These are phyloP conservation scores for Andrena camellia DNA, from an alignment of 2,888 invertebrate genomes.

Conservation along the genomic window DNA sequence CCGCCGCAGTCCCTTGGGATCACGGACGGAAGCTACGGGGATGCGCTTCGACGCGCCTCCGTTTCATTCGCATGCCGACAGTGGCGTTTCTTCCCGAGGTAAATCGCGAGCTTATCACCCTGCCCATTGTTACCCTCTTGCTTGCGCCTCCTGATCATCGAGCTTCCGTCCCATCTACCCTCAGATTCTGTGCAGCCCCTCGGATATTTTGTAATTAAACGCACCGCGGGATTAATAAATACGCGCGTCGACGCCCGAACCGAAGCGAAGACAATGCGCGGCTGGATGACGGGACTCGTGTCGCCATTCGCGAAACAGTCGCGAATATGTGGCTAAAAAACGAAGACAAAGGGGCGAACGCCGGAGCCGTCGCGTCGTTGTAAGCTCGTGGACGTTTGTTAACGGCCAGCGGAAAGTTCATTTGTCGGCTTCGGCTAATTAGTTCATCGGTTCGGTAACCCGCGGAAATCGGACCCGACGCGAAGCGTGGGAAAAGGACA, in stretches of 20 bases:
- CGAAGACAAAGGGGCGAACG: not conserved
- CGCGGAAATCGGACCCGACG: not conserved
- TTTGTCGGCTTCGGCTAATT: not conserved
- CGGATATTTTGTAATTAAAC: not conserved
- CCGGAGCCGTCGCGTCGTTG: not conserved
- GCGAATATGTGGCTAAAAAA: not conserved
- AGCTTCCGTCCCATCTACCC: not conserved
- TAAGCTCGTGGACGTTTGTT: not conserved
- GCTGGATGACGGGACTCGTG: not conserved
- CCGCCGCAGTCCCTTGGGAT: not conserved
- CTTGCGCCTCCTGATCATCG: not conserved
- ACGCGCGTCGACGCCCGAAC: not conserved
- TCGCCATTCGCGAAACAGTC: not conserved
- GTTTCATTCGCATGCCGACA: not conserved
- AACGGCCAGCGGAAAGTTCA: not conserved
- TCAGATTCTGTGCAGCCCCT: not conserved
- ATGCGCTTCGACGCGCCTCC: not conserved
- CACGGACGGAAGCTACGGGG: not conserved
- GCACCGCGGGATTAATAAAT: not conserved
- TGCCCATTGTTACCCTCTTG: not conserved
- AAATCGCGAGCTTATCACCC: conserved; percentile 7
- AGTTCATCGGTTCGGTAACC: not conserved
- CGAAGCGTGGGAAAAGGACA: not conserved
- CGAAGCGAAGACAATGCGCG: not conserved
- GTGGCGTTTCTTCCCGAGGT: not conserved